Evolutionary conservation across 2,888 invertebrate genomes (phyloP), one percentile per base, ranked within the genome.

Genomic region (Cylloceria caligata): DNA sequence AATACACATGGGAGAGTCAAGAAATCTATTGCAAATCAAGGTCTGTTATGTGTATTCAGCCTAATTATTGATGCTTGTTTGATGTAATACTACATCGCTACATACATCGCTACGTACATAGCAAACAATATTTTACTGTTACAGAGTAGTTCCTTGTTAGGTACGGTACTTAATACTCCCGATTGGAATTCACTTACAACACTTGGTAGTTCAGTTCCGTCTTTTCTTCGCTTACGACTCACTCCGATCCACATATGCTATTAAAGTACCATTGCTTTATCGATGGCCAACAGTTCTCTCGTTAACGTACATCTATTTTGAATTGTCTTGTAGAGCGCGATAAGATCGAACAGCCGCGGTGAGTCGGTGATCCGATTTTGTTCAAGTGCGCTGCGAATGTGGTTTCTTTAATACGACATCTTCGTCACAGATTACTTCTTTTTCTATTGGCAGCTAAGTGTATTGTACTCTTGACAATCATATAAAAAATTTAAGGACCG

Each of bases 11-110:
- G 30, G 19, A 57, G 34, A 78, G 79, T 80, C 83, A 73, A 76
- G 80, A 84, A 81, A 85, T 85, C 82, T 84, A 83, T 86, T 86
- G 87, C 85, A 85, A 87, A 87, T 86, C 84, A 85, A 85, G 75
- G 47, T 60, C 67, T 42, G 55, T n/a, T n/a, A n/a, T 49, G 65
- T 62, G 13, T 39, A 64, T 64, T 9, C 30, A 21, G 62, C 21
- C 16, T 19, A 49, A 52, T 68, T 21, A 77, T 69, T 69, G 39
- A 5, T n/a, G 9, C 36, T 13, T 19, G 55, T 11, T 13, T 27
- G 42, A 45, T 69, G 42, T 45, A 55, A 36, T n/a, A n/a, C n/a
- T n/a, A n/a, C n/a, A n/a, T 9, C 34, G 24, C 55, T 65, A 42
- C 30, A 65, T 1, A 36, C 24, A 49, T 49, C 36, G 39, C 19